Evolutionary conservation across 2,113 vertebrate genomes (phyloP).

Genomic region (Stercorarius parasiticus): DNA sequence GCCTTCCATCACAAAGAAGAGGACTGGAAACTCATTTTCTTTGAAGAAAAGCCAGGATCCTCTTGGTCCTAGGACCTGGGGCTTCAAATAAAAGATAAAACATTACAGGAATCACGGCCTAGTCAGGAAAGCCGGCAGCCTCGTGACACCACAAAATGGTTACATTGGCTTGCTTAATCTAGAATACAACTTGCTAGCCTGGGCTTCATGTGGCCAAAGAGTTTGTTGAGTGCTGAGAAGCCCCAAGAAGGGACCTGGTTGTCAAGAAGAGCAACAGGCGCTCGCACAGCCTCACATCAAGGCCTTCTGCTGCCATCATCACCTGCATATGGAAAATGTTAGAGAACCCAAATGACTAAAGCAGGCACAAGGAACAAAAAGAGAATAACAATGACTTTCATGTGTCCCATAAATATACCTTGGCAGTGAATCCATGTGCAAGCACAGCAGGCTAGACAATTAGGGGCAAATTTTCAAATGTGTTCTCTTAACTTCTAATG

Average conservation of each 20-base stretch:
- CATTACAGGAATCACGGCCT: neutral
- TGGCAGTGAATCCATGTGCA: constrained; percentile 7
- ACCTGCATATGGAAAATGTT: neutral
- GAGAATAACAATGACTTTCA: constrained; percentile 28
- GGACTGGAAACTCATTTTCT: neutral
- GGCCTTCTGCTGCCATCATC: neutral
- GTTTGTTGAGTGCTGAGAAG: neutral
- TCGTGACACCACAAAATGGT: neutral
- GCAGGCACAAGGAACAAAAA: constrained; percentile 28
- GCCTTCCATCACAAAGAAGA: neutral
- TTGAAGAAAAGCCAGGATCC: neutral
- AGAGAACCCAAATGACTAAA: neutral
- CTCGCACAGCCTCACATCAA: neutral
- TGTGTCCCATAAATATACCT: constrained; percentile 24
- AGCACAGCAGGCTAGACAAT: neutral
- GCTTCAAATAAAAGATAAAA: neutral
- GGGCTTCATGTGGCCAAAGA: neutral
- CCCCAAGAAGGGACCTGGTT: neutral
- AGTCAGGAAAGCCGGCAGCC: neutral
- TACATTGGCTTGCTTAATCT: neutral
- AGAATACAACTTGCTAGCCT: neutral
- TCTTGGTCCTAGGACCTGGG: neutral
- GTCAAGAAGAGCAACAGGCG: neutral
- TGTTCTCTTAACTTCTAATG: neutral
- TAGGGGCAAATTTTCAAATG: constrained; percentile 20